Evolutionary conservation across 2,113 vertebrate genomes (phyloP).

Genomic region (Zosterops lateralis): DNA sequence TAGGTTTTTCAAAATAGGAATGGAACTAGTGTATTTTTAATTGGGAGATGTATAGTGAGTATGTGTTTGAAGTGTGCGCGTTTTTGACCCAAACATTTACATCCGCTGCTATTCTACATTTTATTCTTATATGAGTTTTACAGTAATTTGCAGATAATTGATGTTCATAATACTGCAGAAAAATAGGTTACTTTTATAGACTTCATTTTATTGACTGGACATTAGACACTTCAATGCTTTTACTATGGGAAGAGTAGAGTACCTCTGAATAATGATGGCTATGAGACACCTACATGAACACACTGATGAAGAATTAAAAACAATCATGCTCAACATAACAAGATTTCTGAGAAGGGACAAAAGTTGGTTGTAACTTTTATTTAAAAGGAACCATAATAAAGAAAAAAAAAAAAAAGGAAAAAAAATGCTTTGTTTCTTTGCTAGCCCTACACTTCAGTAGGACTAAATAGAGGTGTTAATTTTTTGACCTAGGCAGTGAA

Average conservation of each 20-base stretch:
- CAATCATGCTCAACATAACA: not conserved
- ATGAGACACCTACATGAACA: not conserved
- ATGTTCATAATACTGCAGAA: not conserved
- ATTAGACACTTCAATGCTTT: not conserved
- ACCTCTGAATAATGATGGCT: not conserved
- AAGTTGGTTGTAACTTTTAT: not conserved
- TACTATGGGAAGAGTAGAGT: not conserved
- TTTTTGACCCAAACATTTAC: not conserved
- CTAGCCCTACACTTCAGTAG: not conserved
- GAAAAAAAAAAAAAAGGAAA: fast-evolving
- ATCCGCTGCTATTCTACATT: not conserved
- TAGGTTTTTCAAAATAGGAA: not conserved
- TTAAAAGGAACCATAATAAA: not conserved
- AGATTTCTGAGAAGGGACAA: not conserved
- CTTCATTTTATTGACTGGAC: not conserved
- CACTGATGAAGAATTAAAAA: not conserved
- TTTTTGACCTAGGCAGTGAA: not conserved
- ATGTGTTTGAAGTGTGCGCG: not conserved
- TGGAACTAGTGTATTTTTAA: not conserved
- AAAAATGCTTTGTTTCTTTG: not conserved
- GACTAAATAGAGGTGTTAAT: not conserved
- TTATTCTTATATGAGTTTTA: not conserved
- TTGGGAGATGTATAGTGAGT: not conserved
- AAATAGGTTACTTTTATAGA: not conserved
- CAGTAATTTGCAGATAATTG: not conserved